phyloP scores from a whole-genome alignment of 2,888 invertebrate genomes.

The Orthosia gothica region DNA sequence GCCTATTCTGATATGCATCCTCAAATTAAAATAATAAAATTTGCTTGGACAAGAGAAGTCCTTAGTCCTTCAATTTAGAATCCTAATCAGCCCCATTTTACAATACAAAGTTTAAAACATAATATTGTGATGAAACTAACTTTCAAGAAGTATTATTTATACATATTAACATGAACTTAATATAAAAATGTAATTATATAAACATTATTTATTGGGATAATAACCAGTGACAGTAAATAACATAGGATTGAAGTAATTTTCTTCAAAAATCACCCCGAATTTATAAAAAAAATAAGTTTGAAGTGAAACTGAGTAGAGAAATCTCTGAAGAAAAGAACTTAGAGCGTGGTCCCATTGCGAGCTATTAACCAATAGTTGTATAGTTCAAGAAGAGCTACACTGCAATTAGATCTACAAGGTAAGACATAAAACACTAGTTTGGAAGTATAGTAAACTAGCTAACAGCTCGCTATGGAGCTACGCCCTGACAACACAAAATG shows the following conservation, averaged over 20 bases:
- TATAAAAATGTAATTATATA: constrained; percentile 25
- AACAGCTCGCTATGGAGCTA: too few species aligned
- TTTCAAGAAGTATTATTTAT: constrained; percentile 19
- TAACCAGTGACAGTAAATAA: constrained; percentile 31
- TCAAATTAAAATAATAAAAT: background rate
- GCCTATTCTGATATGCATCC: background rate
- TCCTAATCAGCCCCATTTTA: constrained; percentile 31
- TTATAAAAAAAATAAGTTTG: too few species aligned
- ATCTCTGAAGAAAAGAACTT: background rate
- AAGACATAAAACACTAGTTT: too few species aligned
- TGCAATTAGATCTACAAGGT: too few species aligned
- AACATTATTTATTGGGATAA: constrained; percentile 36
- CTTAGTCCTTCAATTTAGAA: background rate
- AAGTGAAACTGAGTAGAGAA: background rate
- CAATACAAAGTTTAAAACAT: constrained; percentile 8
- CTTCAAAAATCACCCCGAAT: constrained; percentile 8
- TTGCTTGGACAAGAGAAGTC: background rate
- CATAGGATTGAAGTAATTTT: background rate
- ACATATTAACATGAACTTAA: constrained; percentile 45
- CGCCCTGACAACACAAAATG: background rate
- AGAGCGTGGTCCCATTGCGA: too few species aligned
- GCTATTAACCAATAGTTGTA: too few species aligned
- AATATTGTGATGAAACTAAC: constrained; percentile 7
- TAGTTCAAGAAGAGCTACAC: too few species aligned
- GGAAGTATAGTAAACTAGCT: too few species aligned